Evolutionary conservation across 2,113 vertebrate genomes (phyloP).

Genomic region (Girardinichthys multiradiatus): DNA sequence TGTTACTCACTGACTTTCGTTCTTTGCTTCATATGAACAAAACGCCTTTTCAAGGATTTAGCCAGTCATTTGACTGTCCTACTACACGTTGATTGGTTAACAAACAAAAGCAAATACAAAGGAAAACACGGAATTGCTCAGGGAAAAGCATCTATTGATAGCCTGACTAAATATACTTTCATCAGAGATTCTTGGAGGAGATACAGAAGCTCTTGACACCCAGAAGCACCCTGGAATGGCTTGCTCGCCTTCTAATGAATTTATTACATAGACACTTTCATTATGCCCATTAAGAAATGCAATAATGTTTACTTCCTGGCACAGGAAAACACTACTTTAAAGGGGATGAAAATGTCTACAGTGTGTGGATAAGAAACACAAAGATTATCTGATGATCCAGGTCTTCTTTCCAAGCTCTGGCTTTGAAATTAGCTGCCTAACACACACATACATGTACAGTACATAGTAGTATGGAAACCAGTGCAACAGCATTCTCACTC

Average conservation of each 20-base stretch:
- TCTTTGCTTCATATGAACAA: conserved; percentile 24
- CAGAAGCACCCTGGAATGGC: conserved; percentile 35
- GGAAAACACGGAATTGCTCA: background rate
- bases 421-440: background rate
- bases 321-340: conserved; percentile 38
- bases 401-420: background rate
- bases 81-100: background rate
- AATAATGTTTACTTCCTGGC: conserved; percentile 25
- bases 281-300: conserved; percentile 47
- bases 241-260: conserved; percentile 36
- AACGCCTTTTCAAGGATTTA: conserved; percentile 23
- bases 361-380: background rate
- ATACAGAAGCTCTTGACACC: conserved; percentile 14
- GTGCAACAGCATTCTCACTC: background rate
- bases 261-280: conserved; percentile 49
- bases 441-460: background rate
- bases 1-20: conserved; percentile 1
- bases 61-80: background rate
- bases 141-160: conserved; percentile 9
- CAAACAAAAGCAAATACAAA: conserved; percentile 2
- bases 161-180: conserved; percentile 35
- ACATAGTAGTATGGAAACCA: background rate
- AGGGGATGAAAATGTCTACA: conserved; percentile 11
- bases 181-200: conserved; percentile 14
- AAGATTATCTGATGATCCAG: background rate